Evolutionary conservation across 2,797 vertebrate genomes (phyloP), one percentile per base, ranked within the genome.

Genomic region (Hyperoplus lanceolatus): DNA sequence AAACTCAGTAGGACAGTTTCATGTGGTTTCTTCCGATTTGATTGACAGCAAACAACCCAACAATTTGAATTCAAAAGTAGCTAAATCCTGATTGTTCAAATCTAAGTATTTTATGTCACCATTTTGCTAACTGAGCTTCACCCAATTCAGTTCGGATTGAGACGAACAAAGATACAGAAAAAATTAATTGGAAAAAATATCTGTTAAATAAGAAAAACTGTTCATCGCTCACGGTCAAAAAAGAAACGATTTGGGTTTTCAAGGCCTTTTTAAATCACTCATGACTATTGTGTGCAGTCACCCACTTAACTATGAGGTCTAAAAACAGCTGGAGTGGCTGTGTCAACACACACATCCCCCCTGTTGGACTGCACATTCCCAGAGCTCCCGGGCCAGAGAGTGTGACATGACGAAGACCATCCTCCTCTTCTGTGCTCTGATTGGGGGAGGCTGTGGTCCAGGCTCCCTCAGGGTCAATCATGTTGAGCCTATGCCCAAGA

Each of bases 311-410:
- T 41, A 46, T 18, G 18, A 77, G 42, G 73, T 72, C 42, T 66
- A 39, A 64, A 66, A 83, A 79, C 90, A 90, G 91, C 89, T 92
- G 89, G 68, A 80, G 51, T 42, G 63, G 16, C 46, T 66, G 49
- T 70, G 83, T 92, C 92, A 90, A 74, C 84, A 87, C 80, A 38
- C 29, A 29, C 29, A 29, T 3, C 68, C 43, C 77, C 61, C 39
- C 79, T 38, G 0, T 61, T 54, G 75, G 67, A 58, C 69, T 41
- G 36, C 54, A 29, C 16, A 50, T 68, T 84, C 65, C 61, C 81
- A 7, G 13, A 77, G 67, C 78, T 68, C 62, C 12, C 18, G 54
- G 29, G 78, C 41, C 65, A 58, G 53, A 50, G 71, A 89, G 91
- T 91, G 88, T 77, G 79, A 89, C 39, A 49, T 6, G 82, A 89